phyloP scores from a whole-genome alignment of 2,113 vertebrate species.

The Passer domesticus region DNA sequence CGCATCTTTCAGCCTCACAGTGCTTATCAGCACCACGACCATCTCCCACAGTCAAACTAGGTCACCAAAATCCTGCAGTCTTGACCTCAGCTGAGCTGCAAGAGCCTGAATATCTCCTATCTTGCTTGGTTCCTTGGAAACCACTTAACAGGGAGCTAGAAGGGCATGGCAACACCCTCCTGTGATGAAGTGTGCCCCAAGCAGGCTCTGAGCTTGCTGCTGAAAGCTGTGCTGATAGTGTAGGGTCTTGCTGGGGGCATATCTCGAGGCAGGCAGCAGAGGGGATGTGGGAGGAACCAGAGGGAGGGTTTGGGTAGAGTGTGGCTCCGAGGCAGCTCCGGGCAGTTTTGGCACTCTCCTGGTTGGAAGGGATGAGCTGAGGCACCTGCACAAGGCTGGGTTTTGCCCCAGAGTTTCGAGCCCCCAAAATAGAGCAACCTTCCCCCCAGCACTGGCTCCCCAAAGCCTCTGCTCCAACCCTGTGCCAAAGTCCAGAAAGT shows the following conservation, averaged over 20 bases:
- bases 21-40: rapidly evolving
- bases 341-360: rapidly evolving
- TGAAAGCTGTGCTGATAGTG: rapidly evolving
- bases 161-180: background rate
- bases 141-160: background rate
- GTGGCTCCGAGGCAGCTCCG: background rate
- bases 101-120: background rate
- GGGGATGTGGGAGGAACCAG: background rate
- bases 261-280: background rate
- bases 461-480: background rate
- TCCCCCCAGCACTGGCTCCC: background rate
- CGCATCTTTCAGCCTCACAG: background rate
- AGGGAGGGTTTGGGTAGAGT: background rate
- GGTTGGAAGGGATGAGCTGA: background rate
- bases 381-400: background rate
- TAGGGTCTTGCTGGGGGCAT: background rate
- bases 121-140: background rate
- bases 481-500: background rate
- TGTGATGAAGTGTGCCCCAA: rapidly evolving
- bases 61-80: background rate
- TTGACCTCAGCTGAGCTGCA: background rate
- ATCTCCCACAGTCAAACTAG: background rate
- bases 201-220: background rate
- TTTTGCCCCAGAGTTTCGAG: background rate
- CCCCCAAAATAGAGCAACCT: rapidly evolving